A percentile compares a stretch with the other conserved stretches of the same genome.
Conservation (phyloP, 2,113 vertebrate species). For the Nothoprocta pentlandii region DNA sequence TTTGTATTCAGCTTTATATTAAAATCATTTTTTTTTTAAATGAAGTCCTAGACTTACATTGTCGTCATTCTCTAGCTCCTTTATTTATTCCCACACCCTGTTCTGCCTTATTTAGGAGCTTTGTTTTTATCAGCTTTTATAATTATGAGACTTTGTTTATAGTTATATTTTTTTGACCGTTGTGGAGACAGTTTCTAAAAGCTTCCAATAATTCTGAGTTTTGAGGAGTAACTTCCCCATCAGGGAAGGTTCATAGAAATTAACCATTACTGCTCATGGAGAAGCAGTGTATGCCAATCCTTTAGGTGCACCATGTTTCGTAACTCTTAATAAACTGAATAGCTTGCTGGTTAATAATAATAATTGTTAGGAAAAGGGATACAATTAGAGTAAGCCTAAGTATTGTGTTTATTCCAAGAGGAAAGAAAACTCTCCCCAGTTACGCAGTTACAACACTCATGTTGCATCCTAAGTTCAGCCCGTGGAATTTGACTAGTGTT, state of each 20-base stretch:
- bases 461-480: not conserved
- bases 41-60: not conserved
- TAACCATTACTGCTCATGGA: too few species aligned
- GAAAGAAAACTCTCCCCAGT: not conserved
- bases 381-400: not conserved
- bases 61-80: not conserved
- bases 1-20: conserved; percentile 52
- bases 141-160: not conserved
- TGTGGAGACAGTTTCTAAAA: not conserved
- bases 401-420: not conserved
- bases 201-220: not conserved
- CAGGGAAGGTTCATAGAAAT: not conserved
- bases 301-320: not conserved
- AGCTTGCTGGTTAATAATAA: not conserved
- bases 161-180: not conserved
- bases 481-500: not conserved
- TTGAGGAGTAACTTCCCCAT: not conserved
- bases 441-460: not conserved
- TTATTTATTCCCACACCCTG: not conserved
- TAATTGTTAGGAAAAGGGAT: not conserved
- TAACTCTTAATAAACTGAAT: not conserved
- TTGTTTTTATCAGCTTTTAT: not conserved
- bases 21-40: not conserved
- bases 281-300: not conserved
- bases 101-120: not conserved